These are phyloP conservation scores for Phodopus roborovskii DNA, from an alignment of 2,113 vertebrate species.

Conservation along the genomic window DNA sequence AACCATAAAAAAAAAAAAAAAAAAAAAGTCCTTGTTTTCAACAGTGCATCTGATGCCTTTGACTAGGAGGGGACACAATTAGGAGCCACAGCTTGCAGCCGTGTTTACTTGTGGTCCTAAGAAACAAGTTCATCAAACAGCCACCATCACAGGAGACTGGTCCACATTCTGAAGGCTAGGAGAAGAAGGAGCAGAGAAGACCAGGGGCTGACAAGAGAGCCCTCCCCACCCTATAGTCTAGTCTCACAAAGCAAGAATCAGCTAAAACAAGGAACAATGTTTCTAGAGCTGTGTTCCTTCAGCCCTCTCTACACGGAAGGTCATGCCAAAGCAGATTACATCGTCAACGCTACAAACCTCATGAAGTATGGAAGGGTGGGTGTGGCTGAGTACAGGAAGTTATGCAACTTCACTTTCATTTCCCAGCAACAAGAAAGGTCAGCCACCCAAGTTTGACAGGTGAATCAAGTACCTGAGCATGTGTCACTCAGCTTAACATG, in stretches of 20 bases:
- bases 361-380: neutral
- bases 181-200: neutral
- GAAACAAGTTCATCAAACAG: accelerated
- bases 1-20: neutral
- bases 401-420: neutral
- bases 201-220: neutral
- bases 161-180: neutral
- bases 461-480: neutral
- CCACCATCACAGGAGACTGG: neutral
- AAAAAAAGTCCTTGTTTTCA: neutral
- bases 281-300: neutral
- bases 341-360: neutral
- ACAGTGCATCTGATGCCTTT: accelerated
- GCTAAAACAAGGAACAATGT: neutral
- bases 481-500: neutral
- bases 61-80: accelerated
- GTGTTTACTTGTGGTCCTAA: neutral
- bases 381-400: neutral
- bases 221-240: neutral
- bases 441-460: neutral
- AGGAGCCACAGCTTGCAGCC: neutral
- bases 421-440: neutral
- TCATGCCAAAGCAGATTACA: neutral
- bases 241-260: neutral
- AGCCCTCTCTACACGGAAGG: neutral